Evolutionary conservation across 2,888 invertebrate genomes (phyloP).

Genomic region (Drosophila macrothrix): DNA sequence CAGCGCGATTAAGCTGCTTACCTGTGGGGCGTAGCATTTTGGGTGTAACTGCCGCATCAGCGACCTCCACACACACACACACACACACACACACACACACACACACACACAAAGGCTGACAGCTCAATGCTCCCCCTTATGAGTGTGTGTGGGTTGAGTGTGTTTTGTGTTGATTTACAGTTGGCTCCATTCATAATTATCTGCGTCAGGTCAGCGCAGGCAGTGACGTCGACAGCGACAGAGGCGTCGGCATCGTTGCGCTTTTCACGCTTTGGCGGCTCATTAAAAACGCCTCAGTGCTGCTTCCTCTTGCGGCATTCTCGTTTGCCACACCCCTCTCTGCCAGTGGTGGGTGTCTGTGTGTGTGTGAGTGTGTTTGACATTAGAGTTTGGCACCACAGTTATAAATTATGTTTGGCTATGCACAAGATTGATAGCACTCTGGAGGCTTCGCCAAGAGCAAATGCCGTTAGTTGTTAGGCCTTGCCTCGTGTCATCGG

Average conservation of each 20-base stretch:
- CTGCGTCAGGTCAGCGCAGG: constrained; percentile 34
- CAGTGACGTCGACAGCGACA: not conserved
- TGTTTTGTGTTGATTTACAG: constrained; percentile 76
- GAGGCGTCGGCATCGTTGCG: constrained; percentile 60
- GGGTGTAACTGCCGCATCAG: constrained; percentile 77
- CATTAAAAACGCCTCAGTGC: constrained; percentile 65
- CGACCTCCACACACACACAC: constrained; percentile 46
- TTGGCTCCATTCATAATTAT: constrained; percentile 79
- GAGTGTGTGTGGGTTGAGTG: constrained; percentile 68
- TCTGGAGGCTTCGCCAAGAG: constrained; percentile 42
- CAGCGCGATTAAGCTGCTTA: constrained; percentile 77
- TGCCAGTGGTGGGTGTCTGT: constrained; percentile 19
- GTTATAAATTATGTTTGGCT: constrained; percentile 79
- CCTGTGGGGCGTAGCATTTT: constrained; percentile 76
- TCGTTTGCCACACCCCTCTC: constrained; percentile 52
- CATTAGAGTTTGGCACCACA: constrained; percentile 40
- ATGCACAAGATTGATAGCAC: constrained; percentile 75
- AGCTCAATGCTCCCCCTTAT: constrained; percentile 66
- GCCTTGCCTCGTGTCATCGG: constrained; percentile 44
- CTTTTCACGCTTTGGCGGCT: constrained; percentile 80
- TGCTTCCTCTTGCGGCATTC: constrained; percentile 18
- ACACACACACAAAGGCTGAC: constrained; percentile 46
- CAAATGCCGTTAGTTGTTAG: constrained; percentile 58
- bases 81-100: constrained; percentile 21
- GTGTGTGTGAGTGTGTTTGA: constrained; percentile 25